Evolutionary conservation across 2,797 vertebrate genomes (phyloP).

Genomic region (Urosaurus nigricauda): DNA sequence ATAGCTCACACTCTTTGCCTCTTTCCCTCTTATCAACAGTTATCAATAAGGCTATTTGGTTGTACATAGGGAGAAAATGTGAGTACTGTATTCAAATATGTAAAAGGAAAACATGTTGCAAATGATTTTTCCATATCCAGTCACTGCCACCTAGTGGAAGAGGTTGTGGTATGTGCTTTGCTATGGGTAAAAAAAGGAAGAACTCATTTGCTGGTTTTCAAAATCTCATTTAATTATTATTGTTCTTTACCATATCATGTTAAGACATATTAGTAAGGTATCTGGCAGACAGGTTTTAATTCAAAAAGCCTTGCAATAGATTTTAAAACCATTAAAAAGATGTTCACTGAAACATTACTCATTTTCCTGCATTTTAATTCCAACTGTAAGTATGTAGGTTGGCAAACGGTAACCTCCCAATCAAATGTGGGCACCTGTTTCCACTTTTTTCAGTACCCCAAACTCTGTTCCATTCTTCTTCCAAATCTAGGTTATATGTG

Average conservation of each 20-base stretch:
- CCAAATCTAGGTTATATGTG: too few species aligned
- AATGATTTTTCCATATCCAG: constrained; percentile 34
- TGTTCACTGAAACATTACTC: background rate
- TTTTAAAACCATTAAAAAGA: background rate
- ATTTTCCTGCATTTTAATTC: background rate
- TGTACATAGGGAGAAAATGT: constrained; percentile 5
- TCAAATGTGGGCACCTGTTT: background rate
- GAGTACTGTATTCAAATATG: accelerated
- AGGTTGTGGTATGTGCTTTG: accelerated
- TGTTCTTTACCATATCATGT: background rate
- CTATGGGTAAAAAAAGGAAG: background rate
- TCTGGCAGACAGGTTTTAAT: background rate
- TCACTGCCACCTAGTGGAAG: constrained; percentile 80
- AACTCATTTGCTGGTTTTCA: too few species aligned
- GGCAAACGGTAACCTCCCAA: too few species aligned
- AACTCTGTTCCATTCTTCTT: background rate
- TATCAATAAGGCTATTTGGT: constrained; percentile 39
- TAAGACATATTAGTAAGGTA: background rate
- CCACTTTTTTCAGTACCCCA: background rate
- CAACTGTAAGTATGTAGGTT: too few species aligned
- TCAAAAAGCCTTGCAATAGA: background rate
- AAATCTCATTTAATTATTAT: background rate
- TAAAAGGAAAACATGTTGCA: background rate
- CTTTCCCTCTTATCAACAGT: background rate
- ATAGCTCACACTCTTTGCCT: background rate